Percentiles rank a stretch among this genome's conserved stretches.
Evolutionary conservation across 2,113 vertebrate genomes (phyloP).

Genomic region (Pipa parva): DNA sequence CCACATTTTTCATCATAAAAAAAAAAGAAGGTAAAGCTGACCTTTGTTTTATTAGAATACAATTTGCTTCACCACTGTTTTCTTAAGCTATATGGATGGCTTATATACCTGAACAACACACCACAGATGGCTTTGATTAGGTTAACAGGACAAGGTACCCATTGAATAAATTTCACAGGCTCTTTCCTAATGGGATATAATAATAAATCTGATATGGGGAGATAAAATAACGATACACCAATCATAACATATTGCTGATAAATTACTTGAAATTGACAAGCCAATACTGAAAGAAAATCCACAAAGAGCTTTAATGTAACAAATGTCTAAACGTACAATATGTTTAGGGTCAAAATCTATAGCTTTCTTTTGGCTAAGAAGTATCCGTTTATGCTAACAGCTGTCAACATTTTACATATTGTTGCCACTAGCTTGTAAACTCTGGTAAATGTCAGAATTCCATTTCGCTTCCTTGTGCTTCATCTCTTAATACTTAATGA

Average conservation of each 20-base stretch:
- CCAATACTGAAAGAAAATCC: constrained; percentile 36
- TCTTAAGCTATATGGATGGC: constrained; percentile 58
- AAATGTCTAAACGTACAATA: constrained; percentile 2
- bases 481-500: constrained; percentile 60
- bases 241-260: constrained; percentile 42
- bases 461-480: constrained; percentile 57
- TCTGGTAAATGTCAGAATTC: constrained; percentile 57
- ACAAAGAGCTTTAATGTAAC: constrained; percentile 4
- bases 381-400: constrained; percentile 27
- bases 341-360: constrained; percentile 3
- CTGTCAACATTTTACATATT: constrained; percentile 60
- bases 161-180: constrained; percentile 60
- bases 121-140: constrained; percentile 76
- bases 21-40: constrained; percentile 59
- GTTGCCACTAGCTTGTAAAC: constrained; percentile 54
- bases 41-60: constrained; percentile 71
- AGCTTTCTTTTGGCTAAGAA: constrained; percentile 34
- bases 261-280: constrained; percentile 42
- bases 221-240: constrained; percentile 49
- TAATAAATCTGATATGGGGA: constrained; percentile 53
- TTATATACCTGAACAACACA: constrained; percentile 58
- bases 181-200: constrained; percentile 59
- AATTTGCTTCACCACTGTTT: constrained; percentile 74
- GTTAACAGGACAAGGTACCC: constrained; percentile 58
- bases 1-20: constrained; percentile 55